Evolutionary conservation across 1,140 invertebrate genomes (phyloP), one percentile per base, ranked within the genome.

Genomic region (Nomia melanderi): DNA sequence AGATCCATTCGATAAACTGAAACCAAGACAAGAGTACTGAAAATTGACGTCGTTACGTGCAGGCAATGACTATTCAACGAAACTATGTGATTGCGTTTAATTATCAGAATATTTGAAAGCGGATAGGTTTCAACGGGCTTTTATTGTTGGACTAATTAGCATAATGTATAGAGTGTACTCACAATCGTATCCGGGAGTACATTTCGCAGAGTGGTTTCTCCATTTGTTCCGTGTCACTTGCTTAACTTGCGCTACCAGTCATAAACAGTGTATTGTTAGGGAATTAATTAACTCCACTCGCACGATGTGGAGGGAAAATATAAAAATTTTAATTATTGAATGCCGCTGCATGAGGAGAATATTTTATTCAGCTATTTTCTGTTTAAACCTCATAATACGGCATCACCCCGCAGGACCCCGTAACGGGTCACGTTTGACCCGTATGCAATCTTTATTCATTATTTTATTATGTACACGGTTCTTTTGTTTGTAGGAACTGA

Each of bases 61-160:
- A 12, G 17, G 33, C 56, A 66, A 66, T 50, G 66, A 66, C 71
- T 56, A 74, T 74, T 74, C 47, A 56, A 50, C 62, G 62, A 54
- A 54, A 64, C 60, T 23, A 11, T 25, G 2, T 27, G 33, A 27
- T 73, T 36, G 62, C 27, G 54, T 74, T 33, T 66, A 74, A 74
- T 74, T 74, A 74, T 65, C 44, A 31, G 62, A 56, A 62, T 74
- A 57, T 74, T 66, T 50, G 62, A 14, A n/a, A 66, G 62, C 39
- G 17, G 14, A 20, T 56, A 54, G 8, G 41, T n/a, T 41, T 56
- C 62, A n/a, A 14, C 9, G 12, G 4, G 25, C 71, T 74, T 47
- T 74, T 41, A 17, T 44, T 44, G 41, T 0, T 17, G 66, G 62
- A 31, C 62, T 74, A 74, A 65, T 65, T 74, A 66, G 60, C 27